Evolutionary conservation across 2,113 vertebrate genomes (phyloP).

Genomic region (Laticauda laticaudata): DNA sequence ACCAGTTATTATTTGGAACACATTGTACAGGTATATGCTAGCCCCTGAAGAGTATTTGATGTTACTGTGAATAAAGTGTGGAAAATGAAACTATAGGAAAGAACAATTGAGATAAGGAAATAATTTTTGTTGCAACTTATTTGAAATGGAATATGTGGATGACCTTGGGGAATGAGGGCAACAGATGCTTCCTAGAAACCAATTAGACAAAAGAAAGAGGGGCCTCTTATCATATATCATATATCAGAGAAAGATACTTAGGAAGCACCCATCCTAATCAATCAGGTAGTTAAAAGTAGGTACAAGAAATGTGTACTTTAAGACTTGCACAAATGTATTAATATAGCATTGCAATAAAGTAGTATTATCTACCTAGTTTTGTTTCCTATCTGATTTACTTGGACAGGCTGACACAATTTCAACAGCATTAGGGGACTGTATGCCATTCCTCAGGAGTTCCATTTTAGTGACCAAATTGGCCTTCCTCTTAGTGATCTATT

Average conservation of each 20-base stretch:
- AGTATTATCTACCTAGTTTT: not conserved
- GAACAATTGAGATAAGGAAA: not conserved
- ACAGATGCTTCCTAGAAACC: not conserved
- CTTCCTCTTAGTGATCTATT: constrained; percentile 5
- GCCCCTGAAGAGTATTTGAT: not conserved
- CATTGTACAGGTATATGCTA: not conserved
- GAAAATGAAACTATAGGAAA: not conserved
- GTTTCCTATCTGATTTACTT: not conserved
- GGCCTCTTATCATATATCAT: too few species aligned
- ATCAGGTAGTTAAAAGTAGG: not conserved
- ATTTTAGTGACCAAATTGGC: constrained; percentile 2
- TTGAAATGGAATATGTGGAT: not conserved
- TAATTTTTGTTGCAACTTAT: not conserved
- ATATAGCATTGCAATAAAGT: not conserved
- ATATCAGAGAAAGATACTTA: not conserved
- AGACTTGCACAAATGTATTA: not conserved
- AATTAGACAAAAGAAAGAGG: not conserved
- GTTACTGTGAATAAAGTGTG: not conserved
- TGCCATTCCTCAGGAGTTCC: not conserved
- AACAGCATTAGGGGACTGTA: not conserved
- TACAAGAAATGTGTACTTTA: not conserved
- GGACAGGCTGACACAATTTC: not conserved
- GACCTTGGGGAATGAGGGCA: not conserved
- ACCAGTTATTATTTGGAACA: not conserved
- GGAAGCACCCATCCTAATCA: not conserved